A percentile compares a stretch with the other conserved stretches of the same genome.
Evolutionary conservation across 35 echinoderm and acorn worm genomes (phyloP).

Genomic region (Anneissia japonica): DNA sequence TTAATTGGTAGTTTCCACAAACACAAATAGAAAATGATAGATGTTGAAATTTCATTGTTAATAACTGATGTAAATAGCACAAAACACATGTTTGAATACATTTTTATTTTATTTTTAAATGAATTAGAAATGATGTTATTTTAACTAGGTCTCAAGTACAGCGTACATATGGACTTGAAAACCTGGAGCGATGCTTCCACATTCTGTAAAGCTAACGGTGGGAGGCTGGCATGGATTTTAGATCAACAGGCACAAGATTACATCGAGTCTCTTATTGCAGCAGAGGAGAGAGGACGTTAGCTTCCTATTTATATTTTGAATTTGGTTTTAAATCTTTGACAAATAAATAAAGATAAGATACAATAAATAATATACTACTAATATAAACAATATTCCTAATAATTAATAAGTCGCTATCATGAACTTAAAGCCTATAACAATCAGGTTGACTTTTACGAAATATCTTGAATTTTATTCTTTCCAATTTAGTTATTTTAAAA

Average conservation of each 20-base stretch:
- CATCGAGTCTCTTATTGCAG: constrained; percentile 25
- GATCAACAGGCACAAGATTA: background rate
- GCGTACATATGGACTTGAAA: background rate
- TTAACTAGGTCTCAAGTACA: background rate
- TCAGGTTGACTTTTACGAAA: background rate
- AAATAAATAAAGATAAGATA: background rate
- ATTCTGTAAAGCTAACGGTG: constrained; percentile 35
- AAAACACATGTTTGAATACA: too few relatives aligned
- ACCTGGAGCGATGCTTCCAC: constrained; percentile 33
- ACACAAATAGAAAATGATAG: too few relatives aligned
- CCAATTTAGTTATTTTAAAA: constrained; percentile 26
- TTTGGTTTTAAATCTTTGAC: background rate
- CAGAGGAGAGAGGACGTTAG: constrained; percentile 36
- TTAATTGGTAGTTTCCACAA: too few relatives aligned
- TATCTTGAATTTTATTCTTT: background rate
- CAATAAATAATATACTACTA: background rate
- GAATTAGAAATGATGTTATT: too few relatives aligned
- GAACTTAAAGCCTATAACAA: background rate
- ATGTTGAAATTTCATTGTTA: too few relatives aligned
- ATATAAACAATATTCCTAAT: background rate
- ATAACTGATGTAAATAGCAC: too few relatives aligned
- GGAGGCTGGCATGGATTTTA: constrained; percentile 26
- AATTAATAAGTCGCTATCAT: background rate
- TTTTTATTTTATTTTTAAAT: too few relatives aligned
- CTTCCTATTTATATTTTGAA: background rate